A percentile compares a stretch with the other conserved stretches of the same genome.
These are phyloP conservation scores for Agriopis marginaria DNA, from an alignment of 2,888 invertebrate species.

Conservation along the genomic window DNA sequence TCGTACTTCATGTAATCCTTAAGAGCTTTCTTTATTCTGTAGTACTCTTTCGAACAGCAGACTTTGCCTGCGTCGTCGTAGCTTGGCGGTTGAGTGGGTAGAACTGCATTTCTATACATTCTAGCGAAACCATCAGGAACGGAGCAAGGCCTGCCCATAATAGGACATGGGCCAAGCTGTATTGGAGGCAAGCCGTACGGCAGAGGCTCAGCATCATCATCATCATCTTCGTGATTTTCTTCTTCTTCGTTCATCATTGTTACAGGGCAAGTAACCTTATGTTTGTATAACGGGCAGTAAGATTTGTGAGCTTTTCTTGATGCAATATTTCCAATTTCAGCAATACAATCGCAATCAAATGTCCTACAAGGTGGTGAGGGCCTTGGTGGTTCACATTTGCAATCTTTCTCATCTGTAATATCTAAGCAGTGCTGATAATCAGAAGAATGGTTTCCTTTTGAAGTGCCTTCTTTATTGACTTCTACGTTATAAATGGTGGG, in stretches of 20 bases:
- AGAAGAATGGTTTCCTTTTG: conserved; percentile 43
- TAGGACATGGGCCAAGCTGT: conserved; percentile 78
- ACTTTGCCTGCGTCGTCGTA: conserved; percentile 78
- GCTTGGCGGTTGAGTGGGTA: conserved; percentile 69
- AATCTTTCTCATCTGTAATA: conserved; percentile 69
- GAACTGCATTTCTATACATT: conserved; percentile 74
- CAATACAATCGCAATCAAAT: conserved; percentile 75
- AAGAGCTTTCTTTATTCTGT: conserved; percentile 78
- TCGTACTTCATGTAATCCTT: conserved; percentile 74
- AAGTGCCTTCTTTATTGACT: conserved; percentile 44
- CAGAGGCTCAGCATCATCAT: conserved; percentile 71
- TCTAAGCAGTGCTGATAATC: conserved; percentile 62
- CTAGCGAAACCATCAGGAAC: conserved; percentile 79
- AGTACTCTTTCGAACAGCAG: conserved; percentile 80
- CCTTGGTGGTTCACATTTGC: conserved; percentile 73
- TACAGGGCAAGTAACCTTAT: conserved; percentile 74
- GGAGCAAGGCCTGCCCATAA: conserved; percentile 76
- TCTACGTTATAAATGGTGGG: conserved; percentile 51
- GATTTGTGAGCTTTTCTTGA: conserved; percentile 72
- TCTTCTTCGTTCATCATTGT: conserved; percentile 66
- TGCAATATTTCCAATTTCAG: conserved; percentile 60
- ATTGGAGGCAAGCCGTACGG: conserved; percentile 81
- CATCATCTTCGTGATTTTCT: conserved; percentile 68
- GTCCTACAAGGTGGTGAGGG: conserved; percentile 74
- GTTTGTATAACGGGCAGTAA: conserved; percentile 75